Conservation (phyloP, 1,140 invertebrate genomes). For the Dendroctonus valens region DNA sequence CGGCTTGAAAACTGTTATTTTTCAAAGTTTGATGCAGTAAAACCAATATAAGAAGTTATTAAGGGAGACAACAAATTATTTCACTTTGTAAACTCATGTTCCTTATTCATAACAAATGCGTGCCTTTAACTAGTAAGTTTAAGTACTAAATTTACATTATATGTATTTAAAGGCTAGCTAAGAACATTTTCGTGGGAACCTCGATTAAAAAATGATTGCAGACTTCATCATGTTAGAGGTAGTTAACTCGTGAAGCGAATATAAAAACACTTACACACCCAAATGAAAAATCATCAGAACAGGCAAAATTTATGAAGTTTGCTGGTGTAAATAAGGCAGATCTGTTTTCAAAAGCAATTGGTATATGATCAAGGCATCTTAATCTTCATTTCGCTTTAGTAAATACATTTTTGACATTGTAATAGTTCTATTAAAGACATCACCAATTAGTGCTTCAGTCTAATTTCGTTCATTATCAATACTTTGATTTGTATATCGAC, state of each 20-base stretch:
- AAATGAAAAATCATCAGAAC: slow-evolving; percentile 11
- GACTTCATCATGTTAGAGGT: slow-evolving; percentile 30
- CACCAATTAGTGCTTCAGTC: not conserved
- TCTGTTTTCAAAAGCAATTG: slow-evolving; percentile 22
- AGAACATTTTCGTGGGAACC: slow-evolving; percentile 14
- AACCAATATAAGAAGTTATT: no score
- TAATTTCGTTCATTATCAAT: not conserved
- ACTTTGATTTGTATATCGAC: not conserved
- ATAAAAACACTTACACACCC: slow-evolving; percentile 24
- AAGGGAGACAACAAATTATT: no score
- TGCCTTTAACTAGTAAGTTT: no score
- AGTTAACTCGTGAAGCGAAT: slow-evolving; percentile 31
- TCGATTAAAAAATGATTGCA: slow-evolving; percentile 9
- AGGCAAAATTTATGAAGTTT: slow-evolving; percentile 2
- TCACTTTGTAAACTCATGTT: no score
- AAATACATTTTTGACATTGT: slow-evolving; percentile 1
- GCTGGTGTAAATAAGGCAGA: slow-evolving; percentile 9
- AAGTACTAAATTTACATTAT: not conserved
- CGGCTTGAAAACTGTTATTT: no score
- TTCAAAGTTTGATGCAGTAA: no score
- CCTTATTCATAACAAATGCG: no score
- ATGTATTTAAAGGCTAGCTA: slow-evolving; percentile 3
- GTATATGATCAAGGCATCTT: not conserved
- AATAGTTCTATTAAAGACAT: not conserved
- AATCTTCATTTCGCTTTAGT: not conserved